These are phyloP conservation scores for Rhipidura dahli DNA, from an alignment of 2,113 vertebrate genomes.

Conservation along the genomic window DNA sequence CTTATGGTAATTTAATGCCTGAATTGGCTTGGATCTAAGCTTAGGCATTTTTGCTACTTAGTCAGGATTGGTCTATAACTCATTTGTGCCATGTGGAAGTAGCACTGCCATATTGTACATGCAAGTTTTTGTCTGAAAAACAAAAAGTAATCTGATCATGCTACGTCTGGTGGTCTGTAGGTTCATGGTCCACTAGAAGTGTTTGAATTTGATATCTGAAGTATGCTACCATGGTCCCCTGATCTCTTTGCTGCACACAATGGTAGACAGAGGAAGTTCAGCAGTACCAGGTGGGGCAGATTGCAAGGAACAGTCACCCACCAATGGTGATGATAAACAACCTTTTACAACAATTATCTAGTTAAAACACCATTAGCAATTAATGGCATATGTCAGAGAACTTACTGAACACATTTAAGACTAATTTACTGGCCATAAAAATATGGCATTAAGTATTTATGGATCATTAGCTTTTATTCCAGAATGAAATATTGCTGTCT, in stretches of 20 bases:
- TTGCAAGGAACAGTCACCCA: conserved; percentile 52
- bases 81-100: not conserved
- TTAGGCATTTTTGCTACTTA: not conserved
- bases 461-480: conserved; percentile 80
- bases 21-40: not conserved
- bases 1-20: conserved; percentile 42
- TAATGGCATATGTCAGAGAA: conserved; percentile 79
- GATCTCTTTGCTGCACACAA: conserved; percentile 26
- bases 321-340: conserved; percentile 69
- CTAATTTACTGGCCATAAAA: conserved; percentile 84
- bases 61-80: not conserved
- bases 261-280: conserved; percentile 16
- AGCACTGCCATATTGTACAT: not conserved
- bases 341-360: conserved; percentile 74
- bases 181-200: not conserved
- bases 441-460: conserved; percentile 83
- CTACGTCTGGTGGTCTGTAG: not conserved
- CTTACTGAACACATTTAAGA: conserved; percentile 82
- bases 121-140: conserved; percentile 21
- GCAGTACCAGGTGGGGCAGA: conserved; percentile 33
- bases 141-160: conserved; percentile 27
- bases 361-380: conserved; percentile 81
- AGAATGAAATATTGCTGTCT: conserved; percentile 76
- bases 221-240: not conserved
- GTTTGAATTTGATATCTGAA: conserved; percentile 17